Conservation (phyloP, 2,888 invertebrate genomes). For the Notodonta dromedarius region DNA sequence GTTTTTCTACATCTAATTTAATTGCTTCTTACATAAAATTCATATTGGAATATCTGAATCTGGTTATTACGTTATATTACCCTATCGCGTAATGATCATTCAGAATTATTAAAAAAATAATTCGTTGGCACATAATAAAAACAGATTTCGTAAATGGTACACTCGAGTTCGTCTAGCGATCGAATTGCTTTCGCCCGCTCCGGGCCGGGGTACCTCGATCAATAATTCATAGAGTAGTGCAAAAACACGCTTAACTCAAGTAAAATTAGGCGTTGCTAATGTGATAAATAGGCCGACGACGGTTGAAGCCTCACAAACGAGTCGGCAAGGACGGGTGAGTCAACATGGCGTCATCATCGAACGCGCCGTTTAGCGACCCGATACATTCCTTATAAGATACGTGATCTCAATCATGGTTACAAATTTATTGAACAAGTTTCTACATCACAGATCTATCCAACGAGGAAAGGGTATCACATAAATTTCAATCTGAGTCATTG, state of each 20-base stretch:
- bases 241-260: conserved; percentile 2
- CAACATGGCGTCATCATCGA: conserved; percentile 57
- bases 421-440: conserved; percentile 15
- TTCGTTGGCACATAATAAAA: neutral
- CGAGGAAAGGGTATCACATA: no score
- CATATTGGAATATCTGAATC: neutral
- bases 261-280: conserved; percentile 36
- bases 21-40: neutral
- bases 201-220: neutral
- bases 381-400: conserved; percentile 54
- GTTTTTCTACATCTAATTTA: no score
- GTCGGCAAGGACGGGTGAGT: conserved; percentile 62
- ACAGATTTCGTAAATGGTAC: neutral
- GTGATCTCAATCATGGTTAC: conserved; percentile 23
- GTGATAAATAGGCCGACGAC: conserved; percentile 36
- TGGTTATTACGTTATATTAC: neutral
- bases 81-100: neutral
- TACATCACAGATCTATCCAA: neutral
- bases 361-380: conserved; percentile 34
- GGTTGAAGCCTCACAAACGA: conserved; percentile 51
- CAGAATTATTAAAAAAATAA: neutral
- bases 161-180: neutral
- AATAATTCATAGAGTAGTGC: conserved; percentile 7
- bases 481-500: no score
- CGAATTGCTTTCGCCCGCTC: neutral